These are phyloP conservation scores for Ctenomys sociabilis DNA, from an alignment of 2,113 vertebrate species.

Conservation along the genomic window DNA sequence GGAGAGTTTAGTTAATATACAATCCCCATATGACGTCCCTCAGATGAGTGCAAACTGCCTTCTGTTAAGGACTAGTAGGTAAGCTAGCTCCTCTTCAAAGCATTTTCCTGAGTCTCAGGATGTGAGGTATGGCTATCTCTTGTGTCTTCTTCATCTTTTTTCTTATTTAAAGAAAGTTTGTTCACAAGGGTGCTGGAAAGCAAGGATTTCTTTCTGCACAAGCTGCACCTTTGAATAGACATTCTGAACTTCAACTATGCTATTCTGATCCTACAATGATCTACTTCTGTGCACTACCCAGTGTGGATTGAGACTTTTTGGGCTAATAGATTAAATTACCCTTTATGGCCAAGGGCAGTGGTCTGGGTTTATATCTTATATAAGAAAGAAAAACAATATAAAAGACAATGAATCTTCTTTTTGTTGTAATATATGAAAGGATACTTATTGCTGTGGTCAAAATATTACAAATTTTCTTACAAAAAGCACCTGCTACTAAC, in stretches of 20 bases:
- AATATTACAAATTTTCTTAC: conserved; percentile 54
- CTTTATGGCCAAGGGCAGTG: conserved; percentile 42
- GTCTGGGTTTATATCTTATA: conserved; percentile 58
- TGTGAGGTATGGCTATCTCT: background rate
- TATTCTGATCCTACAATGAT: background rate
- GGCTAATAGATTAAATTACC: conserved; percentile 70
- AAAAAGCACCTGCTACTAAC: background rate
- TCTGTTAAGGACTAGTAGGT: background rate
- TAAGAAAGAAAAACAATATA: conserved; percentile 68
- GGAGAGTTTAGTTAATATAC: background rate
- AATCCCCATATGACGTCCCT: background rate
- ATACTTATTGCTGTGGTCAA: conserved; percentile 39
- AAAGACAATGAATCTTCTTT: conserved; percentile 50
- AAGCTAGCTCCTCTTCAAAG: background rate
- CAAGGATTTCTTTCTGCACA: background rate
- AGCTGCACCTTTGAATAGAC: background rate
- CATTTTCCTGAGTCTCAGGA: background rate
- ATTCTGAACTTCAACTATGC: background rate
- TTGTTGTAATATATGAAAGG: conserved; percentile 39
- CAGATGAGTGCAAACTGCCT: background rate
- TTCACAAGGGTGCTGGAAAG: background rate
- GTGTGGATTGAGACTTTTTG: conserved; percentile 46
- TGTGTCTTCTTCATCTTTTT: background rate
- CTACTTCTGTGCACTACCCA: background rate
- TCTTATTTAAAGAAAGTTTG: background rate